A percentile compares a stretch with the other conserved stretches of the same genome.
Conservation (phyloP, 2,888 invertebrate species). For the Pandemis heparana region DNA sequence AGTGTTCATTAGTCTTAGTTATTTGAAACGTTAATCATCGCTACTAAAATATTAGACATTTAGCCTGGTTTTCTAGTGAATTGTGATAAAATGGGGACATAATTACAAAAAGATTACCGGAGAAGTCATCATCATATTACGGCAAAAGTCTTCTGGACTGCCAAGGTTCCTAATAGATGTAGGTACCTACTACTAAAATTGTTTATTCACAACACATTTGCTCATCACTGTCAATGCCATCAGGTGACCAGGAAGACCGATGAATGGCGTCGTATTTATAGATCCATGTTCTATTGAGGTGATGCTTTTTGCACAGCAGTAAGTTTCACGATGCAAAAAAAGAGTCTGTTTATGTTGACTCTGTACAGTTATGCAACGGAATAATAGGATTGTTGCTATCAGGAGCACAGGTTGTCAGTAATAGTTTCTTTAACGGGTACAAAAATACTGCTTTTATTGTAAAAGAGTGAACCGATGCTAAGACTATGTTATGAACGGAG, state of each 20-base stretch:
- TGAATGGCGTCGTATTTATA: conserved; percentile 64
- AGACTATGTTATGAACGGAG: background rate
- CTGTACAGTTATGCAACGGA: conserved; percentile 25
- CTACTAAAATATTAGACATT: background rate
- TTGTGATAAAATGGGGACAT: background rate
- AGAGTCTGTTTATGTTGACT: conserved; percentile 3
- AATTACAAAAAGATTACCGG: no score
- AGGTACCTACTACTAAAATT: conserved; percentile 17
- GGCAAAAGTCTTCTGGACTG: background rate
- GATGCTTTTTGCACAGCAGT: conserved; percentile 53
- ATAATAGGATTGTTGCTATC: conserved; percentile 11
- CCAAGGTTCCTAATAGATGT: background rate
- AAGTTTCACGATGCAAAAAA: conserved; percentile 47
- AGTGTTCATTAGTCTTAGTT: conserved; percentile 1
- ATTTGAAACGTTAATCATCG: conserved; percentile 10
- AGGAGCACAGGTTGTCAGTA: conserved; percentile 35
- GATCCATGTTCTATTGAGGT: conserved; percentile 42
- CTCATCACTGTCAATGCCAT: conserved; percentile 59
- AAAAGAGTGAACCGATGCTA: background rate
- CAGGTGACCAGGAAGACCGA: conserved; percentile 70
- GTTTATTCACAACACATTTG: conserved; percentile 45
- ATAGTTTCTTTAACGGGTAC: conserved; percentile 46
- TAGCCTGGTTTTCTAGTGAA: conserved; percentile 7
- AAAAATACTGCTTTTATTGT: conserved; percentile 43
- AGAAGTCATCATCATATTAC: no score